These are phyloP conservation scores for Hymenopus coronatus DNA, from an alignment of 2,888 invertebrate genomes.

Conservation along the genomic window DNA sequence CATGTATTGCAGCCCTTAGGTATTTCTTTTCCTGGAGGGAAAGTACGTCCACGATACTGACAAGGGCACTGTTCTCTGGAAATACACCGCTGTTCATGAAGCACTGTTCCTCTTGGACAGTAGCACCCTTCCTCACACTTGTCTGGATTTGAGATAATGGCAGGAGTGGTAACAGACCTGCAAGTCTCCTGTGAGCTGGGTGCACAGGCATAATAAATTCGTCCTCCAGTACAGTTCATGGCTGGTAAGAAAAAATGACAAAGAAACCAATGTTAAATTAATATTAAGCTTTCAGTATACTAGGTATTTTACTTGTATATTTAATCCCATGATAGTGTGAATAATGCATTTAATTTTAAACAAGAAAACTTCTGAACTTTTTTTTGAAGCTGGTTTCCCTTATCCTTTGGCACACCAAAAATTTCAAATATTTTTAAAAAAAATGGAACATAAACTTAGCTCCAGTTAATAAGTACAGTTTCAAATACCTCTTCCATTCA, in stretches of 20 bases:
- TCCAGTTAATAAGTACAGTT: too few relatives aligned
- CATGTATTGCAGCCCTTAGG: slow-evolving; percentile 84
- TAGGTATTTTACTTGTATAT: too few relatives aligned
- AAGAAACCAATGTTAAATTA: slow-evolving; percentile 2
- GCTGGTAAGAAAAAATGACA: slow-evolving; percentile 55
- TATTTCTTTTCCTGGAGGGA: slow-evolving; percentile 66
- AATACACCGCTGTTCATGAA: slow-evolving; percentile 74
- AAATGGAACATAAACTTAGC: too few relatives aligned
- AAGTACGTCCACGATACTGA: slow-evolving; percentile 66
- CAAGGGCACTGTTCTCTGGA: slow-evolving; percentile 75
- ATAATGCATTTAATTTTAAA: too few relatives aligned
- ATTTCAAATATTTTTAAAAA: too few relatives aligned
- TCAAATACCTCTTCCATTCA: too few relatives aligned
- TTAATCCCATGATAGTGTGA: too few relatives aligned
- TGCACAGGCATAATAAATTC: slow-evolving; percentile 76
- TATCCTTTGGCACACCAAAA: too few relatives aligned
- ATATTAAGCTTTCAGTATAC: too few relatives aligned
- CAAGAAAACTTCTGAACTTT: too few relatives aligned
- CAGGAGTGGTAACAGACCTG: slow-evolving; percentile 49
- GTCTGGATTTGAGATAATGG: slow-evolving; percentile 43
- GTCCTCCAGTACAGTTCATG: slow-evolving; percentile 70
- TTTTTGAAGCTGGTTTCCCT: too few relatives aligned
- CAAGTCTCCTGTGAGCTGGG: slow-evolving; percentile 68
- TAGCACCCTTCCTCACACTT: slow-evolving; percentile 85
- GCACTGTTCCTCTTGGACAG: slow-evolving; percentile 74